Evolutionary conservation across 2,113 vertebrate genomes (phyloP).

Genomic region (Nymphicus hollandicus): DNA sequence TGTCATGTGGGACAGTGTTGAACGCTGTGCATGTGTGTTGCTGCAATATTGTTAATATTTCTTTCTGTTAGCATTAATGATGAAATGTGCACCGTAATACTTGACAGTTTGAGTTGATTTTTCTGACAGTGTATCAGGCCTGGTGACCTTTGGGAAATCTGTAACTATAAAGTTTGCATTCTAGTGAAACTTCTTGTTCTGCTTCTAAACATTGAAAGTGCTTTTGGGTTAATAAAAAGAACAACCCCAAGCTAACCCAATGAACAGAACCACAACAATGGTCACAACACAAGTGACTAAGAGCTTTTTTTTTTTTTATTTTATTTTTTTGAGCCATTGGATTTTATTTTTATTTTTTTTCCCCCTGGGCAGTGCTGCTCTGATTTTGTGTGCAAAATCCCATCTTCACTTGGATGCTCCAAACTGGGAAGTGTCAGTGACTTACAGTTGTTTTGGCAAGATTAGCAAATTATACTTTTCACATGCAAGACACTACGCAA

Average conservation of each 20-base stretch:
- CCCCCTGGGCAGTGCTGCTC: background rate
- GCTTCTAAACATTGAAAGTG: background rate
- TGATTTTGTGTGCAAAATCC: background rate
- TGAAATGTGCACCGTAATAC: background rate
- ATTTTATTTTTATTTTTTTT: background rate
- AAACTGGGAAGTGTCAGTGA: background rate
- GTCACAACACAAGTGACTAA: background rate
- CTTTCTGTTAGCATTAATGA: background rate
- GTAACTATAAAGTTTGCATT: background rate
- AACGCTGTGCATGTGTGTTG: background rate
- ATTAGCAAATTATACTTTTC: background rate
- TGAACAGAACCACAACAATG: background rate
- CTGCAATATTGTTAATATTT: background rate
- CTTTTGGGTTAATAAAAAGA: background rate
- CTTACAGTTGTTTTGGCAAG: background rate
- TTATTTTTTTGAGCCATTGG: background rate
- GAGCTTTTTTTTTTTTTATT: background rate
- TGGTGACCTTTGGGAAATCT: background rate
- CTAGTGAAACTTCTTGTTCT: background rate
- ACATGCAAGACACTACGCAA: background rate
- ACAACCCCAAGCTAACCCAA: background rate
- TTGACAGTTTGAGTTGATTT: background rate
- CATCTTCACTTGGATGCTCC: background rate
- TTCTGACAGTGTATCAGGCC: background rate
- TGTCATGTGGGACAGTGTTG: no score